These are phyloP conservation scores for Hoplodrina ambigua DNA, from an alignment of 2,888 invertebrate genomes.

Conservation along the genomic window DNA sequence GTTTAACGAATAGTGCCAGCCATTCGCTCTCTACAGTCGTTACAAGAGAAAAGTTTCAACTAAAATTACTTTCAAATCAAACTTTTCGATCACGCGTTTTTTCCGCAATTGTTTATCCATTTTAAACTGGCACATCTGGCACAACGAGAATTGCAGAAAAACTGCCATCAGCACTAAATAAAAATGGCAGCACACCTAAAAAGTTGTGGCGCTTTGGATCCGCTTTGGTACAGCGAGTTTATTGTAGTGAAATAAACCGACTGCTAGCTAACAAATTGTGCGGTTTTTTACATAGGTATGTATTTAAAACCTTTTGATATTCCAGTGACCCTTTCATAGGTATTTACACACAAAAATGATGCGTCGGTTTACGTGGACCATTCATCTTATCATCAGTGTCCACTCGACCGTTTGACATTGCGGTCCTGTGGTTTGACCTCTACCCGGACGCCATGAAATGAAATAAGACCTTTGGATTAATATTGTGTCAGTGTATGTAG, in stretches of 20 bases:
- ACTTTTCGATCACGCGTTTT: background rate
- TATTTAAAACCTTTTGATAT: slow-evolving; percentile 15
- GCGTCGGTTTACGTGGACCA: slow-evolving; percentile 25
- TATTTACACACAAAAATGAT: slow-evolving; percentile 23
- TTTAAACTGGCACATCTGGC: slow-evolving; percentile 30
- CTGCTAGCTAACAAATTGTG: background rate
- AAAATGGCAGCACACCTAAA: slow-evolving; percentile 39
- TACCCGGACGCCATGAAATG: slow-evolving; percentile 13
- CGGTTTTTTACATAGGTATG: background rate
- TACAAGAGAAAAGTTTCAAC: background rate
- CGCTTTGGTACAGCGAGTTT: slow-evolving; percentile 21
- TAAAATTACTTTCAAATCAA: slow-evolving; percentile 11
- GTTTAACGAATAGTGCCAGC: background rate
- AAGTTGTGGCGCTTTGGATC: slow-evolving; percentile 14
- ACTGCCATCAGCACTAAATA: slow-evolving; percentile 51
- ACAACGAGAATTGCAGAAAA: slow-evolving; percentile 26
- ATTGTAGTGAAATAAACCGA: slow-evolving; percentile 13
- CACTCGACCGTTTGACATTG: slow-evolving; percentile 39
- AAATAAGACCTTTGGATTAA: slow-evolving; percentile 6
- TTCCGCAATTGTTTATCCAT: slow-evolving; percentile 24
- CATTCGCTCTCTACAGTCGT: background rate
- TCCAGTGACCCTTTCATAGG: background rate
- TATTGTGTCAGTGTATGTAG: slow-evolving; percentile 3
- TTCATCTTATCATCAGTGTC: slow-evolving; percentile 46
- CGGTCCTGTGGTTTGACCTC: slow-evolving; percentile 29